Evolutionary conservation across 1,140 invertebrate species (phyloP).

Genomic region (Lepidotrigona ventralis): DNA sequence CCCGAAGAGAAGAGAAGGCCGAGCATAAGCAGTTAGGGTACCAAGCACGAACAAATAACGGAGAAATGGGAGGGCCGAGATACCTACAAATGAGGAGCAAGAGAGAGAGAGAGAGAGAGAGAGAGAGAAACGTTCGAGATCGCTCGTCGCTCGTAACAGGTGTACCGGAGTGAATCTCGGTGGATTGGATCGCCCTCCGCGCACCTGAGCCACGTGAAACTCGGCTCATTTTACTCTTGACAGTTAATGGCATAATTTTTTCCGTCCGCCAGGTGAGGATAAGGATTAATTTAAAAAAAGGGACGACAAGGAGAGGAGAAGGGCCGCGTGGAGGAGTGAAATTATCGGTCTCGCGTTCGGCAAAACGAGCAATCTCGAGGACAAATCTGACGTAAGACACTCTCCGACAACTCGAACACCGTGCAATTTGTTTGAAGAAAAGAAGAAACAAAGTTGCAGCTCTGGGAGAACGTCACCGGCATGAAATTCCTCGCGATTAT

Average conservation of each 20-base stretch:
- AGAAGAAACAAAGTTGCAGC: not conserved
- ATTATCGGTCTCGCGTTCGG: not conserved
- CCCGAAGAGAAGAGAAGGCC: conserved; percentile 45
- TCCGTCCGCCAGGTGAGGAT: conserved; percentile 27
- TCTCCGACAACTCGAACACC: not conserved
- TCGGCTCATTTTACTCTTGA: conserved; percentile 33
- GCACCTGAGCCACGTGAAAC: conserved; percentile 41
- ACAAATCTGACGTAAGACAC: not conserved
- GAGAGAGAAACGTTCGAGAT: conserved; percentile 29
- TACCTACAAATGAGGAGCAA: conserved; percentile 59
- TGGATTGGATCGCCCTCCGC: conserved; percentile 10
- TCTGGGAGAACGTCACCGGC: not conserved
- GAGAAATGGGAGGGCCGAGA: conserved; percentile 38
- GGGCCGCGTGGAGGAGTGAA: not conserved
- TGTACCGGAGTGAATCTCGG: conserved; percentile 39
- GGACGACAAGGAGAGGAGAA: not conserved
- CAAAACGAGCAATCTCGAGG: not conserved
- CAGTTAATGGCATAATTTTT: conserved; percentile 48
- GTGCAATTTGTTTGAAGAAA: not conserved
- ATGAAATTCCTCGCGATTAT: not conserved
- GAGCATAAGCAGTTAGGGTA: conserved; percentile 56
- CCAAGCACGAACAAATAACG: conserved; percentile 59
- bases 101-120: conserved; percentile 8
- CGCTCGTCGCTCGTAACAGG: conserved; percentile 45
- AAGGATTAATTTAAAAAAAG: conserved; percentile 44